Conservation (phyloP, 2,113 vertebrate genomes). For the Anthoscopus minutus region DNA sequence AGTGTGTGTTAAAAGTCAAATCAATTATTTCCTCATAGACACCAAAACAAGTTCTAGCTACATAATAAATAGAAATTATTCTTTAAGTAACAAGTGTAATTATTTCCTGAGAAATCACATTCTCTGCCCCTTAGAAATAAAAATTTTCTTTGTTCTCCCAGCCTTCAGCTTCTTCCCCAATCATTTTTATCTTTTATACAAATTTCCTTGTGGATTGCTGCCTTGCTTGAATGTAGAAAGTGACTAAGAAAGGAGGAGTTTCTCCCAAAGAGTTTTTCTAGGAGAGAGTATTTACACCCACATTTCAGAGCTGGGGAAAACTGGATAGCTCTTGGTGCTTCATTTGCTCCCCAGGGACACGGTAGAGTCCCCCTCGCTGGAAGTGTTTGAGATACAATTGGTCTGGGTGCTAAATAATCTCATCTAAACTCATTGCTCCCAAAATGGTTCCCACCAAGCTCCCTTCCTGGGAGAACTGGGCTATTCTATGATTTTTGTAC, state of each 20-base stretch:
- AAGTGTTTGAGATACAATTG: neutral
- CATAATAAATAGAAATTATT: conserved; percentile 30
- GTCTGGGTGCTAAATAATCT: neutral
- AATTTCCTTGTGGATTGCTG: neutral
- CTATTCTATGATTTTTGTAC: neutral
- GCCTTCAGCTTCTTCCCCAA: neutral
- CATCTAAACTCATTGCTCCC: neutral
- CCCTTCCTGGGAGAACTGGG: neutral
- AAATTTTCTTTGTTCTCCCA: conserved; percentile 9
- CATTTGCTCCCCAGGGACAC: neutral
- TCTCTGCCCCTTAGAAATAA: conserved; percentile 5
- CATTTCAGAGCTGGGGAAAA: neutral
- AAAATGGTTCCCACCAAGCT: neutral
- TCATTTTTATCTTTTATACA: neutral
- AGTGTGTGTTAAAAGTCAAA: conserved; percentile 48
- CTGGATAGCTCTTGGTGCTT: neutral
- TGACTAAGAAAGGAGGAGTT: neutral
- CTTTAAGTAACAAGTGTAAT: conserved; percentile 44
- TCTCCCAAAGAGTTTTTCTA: neutral
- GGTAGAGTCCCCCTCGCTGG: neutral
- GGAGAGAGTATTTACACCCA: neutral
- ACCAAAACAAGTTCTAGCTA: conserved; percentile 13
- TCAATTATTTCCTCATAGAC: conserved; percentile 42
- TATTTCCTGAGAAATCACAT: conserved; percentile 42
- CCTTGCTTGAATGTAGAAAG: neutral